Percentiles rank a stretch among this genome's conserved stretches.
Evolutionary conservation across 2,797 vertebrate genomes (phyloP).

Genomic region (Coilia nasus): DNA sequence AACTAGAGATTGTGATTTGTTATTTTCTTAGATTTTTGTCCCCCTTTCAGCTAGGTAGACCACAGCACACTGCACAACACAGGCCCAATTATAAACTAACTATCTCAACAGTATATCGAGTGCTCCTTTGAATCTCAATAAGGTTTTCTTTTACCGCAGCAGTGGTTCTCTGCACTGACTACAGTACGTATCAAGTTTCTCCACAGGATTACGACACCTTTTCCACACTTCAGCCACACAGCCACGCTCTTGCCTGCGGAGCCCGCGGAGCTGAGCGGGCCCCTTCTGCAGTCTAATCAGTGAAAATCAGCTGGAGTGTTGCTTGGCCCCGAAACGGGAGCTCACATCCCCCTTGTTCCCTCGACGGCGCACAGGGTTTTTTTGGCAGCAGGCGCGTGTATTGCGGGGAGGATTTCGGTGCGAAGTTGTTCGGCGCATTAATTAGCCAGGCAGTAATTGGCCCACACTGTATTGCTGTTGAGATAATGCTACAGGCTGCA

Average conservation of each 20-base stretch:
- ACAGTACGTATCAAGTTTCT: neutral
- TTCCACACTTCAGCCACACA: neutral
- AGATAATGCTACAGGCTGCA: conserved; percentile 21
- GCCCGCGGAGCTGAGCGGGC: neutral
- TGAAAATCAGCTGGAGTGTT: conserved; percentile 23
- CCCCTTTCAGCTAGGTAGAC: neutral
- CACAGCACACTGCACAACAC: neutral
- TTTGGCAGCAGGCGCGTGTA: neutral
- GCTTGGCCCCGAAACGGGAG: neutral
- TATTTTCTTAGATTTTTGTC: neutral
- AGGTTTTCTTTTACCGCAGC: neutral
- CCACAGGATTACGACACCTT: neutral
- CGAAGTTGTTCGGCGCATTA: neutral
- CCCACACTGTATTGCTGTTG: conserved; percentile 13
- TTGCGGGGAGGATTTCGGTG: neutral
- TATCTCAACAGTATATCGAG: neutral
- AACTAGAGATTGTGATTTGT: neutral
- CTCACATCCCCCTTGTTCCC: neutral
- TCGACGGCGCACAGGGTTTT: neutral
- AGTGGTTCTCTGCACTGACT: neutral
- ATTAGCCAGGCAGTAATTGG: conserved; percentile 12
- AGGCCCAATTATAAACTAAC: neutral
- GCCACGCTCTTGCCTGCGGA: neutral
- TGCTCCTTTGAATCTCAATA: neutral
- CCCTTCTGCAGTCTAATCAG: neutral